Conservation (phyloP, 2,888 invertebrate genomes). For the Theretra japonica region DNA sequence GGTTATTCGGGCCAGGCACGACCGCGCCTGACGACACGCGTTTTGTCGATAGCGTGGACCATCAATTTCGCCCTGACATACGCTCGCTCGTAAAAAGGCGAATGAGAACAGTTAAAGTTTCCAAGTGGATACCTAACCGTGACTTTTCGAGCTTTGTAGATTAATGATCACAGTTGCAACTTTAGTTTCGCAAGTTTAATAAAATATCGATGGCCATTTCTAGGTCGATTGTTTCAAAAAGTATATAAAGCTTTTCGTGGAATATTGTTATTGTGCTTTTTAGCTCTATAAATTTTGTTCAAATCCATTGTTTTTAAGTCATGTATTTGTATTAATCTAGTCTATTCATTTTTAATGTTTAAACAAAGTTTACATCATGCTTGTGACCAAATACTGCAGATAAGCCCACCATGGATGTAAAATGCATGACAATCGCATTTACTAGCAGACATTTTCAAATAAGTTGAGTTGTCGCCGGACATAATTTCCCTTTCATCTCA, state of each 20-base stretch:
- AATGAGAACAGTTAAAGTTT: conserved; percentile 8
- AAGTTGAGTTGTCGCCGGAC: not conserved
- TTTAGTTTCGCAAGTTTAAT: not conserved
- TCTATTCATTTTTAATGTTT: too few species aligned
- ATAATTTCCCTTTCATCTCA: conserved; percentile 9
- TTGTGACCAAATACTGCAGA: too few species aligned
- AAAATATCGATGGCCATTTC: not conserved
- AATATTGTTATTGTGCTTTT: too few species aligned
- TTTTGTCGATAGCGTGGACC: conserved; percentile 66
- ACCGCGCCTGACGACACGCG: conserved; percentile 55
- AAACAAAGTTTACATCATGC: too few species aligned
- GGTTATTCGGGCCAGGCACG: conserved; percentile 63
- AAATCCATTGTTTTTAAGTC: too few species aligned
- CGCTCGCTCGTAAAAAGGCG: conserved; percentile 45
- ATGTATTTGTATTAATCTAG: too few species aligned
- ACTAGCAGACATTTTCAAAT: not conserved
- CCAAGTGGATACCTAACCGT: not conserved
- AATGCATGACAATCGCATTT: too few species aligned
- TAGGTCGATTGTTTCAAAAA: not conserved
- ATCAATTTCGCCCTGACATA: conserved; percentile 41
- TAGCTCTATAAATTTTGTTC: too few species aligned
- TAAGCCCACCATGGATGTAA: too few species aligned
- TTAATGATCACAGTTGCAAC: not conserved
- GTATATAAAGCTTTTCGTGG: too few species aligned
- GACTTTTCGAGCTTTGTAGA: not conserved